These are phyloP conservation scores for Calvadosia cruxmelitensis DNA, from an alignment of 30 jellyfish, hydroid and myxozoan species.

Conservation along the genomic window DNA sequence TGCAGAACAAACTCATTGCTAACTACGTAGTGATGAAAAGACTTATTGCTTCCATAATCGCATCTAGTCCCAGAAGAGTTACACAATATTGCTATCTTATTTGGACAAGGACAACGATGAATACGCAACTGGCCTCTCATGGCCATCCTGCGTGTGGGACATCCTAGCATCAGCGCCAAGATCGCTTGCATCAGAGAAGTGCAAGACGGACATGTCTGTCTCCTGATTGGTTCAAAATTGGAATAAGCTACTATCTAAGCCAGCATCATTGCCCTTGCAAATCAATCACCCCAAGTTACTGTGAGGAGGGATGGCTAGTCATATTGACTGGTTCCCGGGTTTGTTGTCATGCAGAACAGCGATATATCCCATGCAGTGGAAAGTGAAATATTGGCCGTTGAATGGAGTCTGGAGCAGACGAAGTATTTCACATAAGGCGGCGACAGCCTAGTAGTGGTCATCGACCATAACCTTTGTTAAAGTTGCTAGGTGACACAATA, in stretches of 20 bases:
- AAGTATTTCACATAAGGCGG: not conserved
- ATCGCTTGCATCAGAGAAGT: too few relatives aligned
- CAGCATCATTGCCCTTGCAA: not conserved
- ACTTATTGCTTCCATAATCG: too few relatives aligned
- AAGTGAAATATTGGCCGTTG: slow-evolving; percentile 9
- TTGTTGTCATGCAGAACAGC: not conserved
- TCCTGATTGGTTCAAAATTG: slow-evolving; percentile 1
- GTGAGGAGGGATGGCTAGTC: not conserved
- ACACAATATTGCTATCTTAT: too few relatives aligned
- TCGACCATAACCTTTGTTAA: not conserved
- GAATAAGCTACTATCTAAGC: not conserved
- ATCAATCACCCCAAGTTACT: not conserved
- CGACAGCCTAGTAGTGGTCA: not conserved
- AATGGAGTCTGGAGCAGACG: not conserved
- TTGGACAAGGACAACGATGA: too few relatives aligned
- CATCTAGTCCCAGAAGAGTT: too few relatives aligned
- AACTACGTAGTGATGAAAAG: too few relatives aligned
- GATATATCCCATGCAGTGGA: slow-evolving; percentile 15
- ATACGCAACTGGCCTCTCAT: too few relatives aligned
- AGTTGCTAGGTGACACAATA: not conserved
- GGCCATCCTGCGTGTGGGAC: too few relatives aligned
- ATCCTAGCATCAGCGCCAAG: too few relatives aligned
- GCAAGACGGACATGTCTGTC: not conserved
- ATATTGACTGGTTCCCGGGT: not conserved
- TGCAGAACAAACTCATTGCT: too few relatives aligned